Conservation (phyloP, 2,113 vertebrate genomes). For the human (Homo sapiens) region DNA sequence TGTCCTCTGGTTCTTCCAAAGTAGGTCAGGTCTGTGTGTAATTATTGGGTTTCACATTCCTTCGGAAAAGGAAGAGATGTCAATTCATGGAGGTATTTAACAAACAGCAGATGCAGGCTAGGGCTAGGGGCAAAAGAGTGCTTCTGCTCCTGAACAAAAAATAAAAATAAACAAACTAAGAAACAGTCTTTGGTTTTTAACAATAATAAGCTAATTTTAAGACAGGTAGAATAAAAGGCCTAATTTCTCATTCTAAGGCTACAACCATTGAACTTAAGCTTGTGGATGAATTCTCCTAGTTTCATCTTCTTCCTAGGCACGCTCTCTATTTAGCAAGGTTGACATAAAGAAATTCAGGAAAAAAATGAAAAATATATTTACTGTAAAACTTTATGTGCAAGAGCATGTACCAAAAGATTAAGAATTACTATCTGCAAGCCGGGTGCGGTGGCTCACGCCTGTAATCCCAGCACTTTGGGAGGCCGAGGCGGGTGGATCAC, state of each 20-base stretch:
- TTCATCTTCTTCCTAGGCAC: background rate
- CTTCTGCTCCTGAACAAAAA: background rate
- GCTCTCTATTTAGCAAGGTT: background rate
- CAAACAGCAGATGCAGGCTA: background rate
- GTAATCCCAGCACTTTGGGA: too few species aligned
- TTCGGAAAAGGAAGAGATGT: conserved; percentile 52
- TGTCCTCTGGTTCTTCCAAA: conserved; percentile 63
- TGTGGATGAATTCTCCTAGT: background rate
- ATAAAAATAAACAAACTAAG: background rate
- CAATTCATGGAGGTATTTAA: background rate
- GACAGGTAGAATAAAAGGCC: background rate
- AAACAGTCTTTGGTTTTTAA: conserved; percentile 12
- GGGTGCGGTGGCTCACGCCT: too few species aligned
- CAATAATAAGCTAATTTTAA: background rate
- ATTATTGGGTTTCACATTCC: conserved; percentile 52
- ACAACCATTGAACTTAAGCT: background rate
- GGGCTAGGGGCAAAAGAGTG: background rate
- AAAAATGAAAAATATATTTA: background rate
- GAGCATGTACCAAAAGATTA: conserved; percentile 28
- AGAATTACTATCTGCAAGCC: background rate
- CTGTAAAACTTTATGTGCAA: background rate
- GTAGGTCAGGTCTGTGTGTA: conserved; percentile 61
- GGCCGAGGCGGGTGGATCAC: too few species aligned
- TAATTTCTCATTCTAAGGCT: conserved; percentile 6
- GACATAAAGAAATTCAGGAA: background rate